Evolutionary conservation across 2,797 vertebrate species (phyloP).

Genomic region (Onychomys leucogaster): DNA sequence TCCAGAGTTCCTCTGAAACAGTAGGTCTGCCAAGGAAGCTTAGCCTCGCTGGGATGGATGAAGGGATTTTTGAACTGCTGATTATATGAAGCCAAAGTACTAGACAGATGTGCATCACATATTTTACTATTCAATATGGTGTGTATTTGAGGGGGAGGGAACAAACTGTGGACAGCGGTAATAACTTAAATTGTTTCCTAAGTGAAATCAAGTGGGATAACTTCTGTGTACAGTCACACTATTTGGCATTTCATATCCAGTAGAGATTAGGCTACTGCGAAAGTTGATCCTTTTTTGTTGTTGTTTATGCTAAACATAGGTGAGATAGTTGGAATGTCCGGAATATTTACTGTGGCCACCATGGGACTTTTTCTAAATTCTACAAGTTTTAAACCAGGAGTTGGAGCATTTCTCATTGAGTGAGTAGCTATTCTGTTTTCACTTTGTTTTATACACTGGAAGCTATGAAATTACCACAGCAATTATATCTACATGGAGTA

Average conservation of each 20-base stretch:
- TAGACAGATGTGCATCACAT: neutral
- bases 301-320: slow-evolving; percentile 77
- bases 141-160: neutral
- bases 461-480: neutral
- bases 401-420: slow-evolving; percentile 81
- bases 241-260: neutral
- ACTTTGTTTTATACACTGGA: neutral
- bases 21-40: neutral
- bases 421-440: slow-evolving; percentile 74
- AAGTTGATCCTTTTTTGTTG: slow-evolving; percentile 17
- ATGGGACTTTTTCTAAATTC: slow-evolving; percentile 86
- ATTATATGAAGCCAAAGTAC: neutral
- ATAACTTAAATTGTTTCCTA: neutral
- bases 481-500: neutral
- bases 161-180: neutral
- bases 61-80: neutral
- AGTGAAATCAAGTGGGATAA: neutral
- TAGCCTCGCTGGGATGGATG: neutral
- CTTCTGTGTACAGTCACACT: slow-evolving; percentile 22
- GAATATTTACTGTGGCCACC: slow-evolving; percentile 81
- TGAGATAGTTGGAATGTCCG: slow-evolving; percentile 83
- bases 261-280: neutral
- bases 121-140: neutral
- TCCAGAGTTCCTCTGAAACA: neutral
- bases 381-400: slow-evolving; percentile 85